phyloP scores from a whole-genome alignment of 2,113 vertebrate genomes.

The Pygoscelis antarcticus region DNA sequence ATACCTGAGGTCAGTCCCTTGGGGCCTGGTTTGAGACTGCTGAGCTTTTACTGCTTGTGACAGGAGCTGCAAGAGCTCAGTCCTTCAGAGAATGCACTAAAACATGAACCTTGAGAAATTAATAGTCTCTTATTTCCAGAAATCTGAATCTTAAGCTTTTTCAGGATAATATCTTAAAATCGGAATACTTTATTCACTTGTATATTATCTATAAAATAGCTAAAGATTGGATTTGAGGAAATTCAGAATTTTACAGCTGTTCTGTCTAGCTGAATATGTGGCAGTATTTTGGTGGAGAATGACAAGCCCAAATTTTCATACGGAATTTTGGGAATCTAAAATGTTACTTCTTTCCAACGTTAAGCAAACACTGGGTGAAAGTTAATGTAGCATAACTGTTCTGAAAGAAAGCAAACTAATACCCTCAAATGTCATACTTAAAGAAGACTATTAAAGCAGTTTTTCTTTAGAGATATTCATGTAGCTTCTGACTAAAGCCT shows the following conservation, averaged over 20 bases:
- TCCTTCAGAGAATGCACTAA: neutral
- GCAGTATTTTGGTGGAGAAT: neutral
- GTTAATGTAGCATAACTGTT: neutral
- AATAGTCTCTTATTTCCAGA: neutral
- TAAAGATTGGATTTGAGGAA: neutral
- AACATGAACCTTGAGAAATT: neutral
- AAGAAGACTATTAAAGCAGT: neutral
- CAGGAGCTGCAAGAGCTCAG: neutral
- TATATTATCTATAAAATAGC: neutral
- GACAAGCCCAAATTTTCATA: neutral
- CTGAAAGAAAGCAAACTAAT: neutral
- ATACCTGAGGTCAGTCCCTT: neutral
- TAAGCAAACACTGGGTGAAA: neutral
- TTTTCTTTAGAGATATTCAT: neutral
- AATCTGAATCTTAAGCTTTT: neutral
- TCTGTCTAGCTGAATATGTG: neutral
- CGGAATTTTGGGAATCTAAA: neutral
- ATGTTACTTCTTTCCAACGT: neutral
- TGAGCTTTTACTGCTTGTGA: neutral
- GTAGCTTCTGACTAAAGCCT: neutral
- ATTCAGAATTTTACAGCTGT: neutral
- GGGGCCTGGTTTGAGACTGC: neutral
- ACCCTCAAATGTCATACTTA: neutral
- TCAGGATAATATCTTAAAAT: neutral
- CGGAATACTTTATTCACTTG: neutral